Evolutionary conservation across 1,140 invertebrate species (phyloP).

Genomic region (Drosophila mayri): DNA sequence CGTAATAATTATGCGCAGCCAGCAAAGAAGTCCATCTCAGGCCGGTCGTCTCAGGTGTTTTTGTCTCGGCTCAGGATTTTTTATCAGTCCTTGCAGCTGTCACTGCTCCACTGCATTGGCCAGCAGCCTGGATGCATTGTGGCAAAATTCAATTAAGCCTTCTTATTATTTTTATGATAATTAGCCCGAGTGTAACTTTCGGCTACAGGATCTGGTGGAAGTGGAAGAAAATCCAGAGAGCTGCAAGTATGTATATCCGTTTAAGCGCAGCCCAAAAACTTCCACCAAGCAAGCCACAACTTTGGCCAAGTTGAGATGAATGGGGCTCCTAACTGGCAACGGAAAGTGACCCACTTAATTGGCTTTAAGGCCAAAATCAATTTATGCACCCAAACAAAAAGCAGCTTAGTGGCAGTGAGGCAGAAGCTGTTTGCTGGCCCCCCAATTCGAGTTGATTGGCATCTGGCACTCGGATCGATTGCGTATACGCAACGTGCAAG

Average conservation of each 20-base stretch:
- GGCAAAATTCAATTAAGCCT: slow-evolving; percentile 67
- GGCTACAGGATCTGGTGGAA: slow-evolving; percentile 5
- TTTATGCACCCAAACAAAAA: slow-evolving; percentile 60
- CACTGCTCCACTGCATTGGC: background rate
- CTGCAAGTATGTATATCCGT: slow-evolving; percentile 24
- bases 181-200: slow-evolving; percentile 41
- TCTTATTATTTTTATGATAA: slow-evolving; percentile 81
- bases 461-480: slow-evolving; percentile 37
- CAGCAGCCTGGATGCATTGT: slow-evolving; percentile 51
- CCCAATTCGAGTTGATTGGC: slow-evolving; percentile 28
- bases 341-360: slow-evolving; percentile 56
- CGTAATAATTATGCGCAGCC: slow-evolving; percentile 71
- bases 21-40: slow-evolving; percentile 14
- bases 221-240: background rate
- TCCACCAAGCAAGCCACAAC: slow-evolving; percentile 46
- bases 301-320: slow-evolving; percentile 33
- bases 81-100: slow-evolving; percentile 50
- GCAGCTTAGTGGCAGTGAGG: slow-evolving; percentile 24
- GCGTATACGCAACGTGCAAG: slow-evolving; percentile 37
- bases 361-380: slow-evolving; percentile 68
- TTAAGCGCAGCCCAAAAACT: slow-evolving; percentile 26
- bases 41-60: slow-evolving; percentile 25
- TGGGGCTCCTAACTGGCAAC: background rate
- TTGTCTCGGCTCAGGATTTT: slow-evolving; percentile 49
- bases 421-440: slow-evolving; percentile 1